A percentile compares a stretch with the other conserved stretches of the same genome.
phyloP scores from a whole-genome alignment of 2,888 invertebrate genomes.

The Nebria salina region DNA sequence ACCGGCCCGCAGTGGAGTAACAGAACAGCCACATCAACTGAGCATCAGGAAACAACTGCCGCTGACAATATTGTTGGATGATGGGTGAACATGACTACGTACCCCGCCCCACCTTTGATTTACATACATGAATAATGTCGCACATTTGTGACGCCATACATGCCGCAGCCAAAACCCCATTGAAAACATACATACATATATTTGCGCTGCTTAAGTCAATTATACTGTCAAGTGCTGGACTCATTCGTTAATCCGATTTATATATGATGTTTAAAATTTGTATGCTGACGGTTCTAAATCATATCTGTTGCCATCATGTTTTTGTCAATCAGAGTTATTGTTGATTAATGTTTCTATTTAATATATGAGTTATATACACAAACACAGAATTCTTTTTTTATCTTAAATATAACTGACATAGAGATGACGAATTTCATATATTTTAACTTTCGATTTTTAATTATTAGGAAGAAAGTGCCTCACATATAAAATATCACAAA shows the following conservation, averaged over 20 bases:
- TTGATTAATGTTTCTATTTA: too few species aligned
- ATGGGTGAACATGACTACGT: neutral
- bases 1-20: neutral
- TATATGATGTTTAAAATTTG: neutral
- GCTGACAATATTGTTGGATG: neutral
- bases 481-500: too few species aligned
- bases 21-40: neutral
- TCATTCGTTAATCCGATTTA: neutral
- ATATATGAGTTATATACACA: too few species aligned
- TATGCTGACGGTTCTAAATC: neutral
- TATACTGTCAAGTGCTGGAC: neutral
- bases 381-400: too few species aligned
- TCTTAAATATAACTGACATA: too few species aligned
- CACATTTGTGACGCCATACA: neutral
- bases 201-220: neutral
- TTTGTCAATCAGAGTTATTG: too few species aligned
- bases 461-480: too few species aligned
- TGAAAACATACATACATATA: neutral
- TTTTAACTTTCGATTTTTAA: too few species aligned
- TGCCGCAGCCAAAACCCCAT: neutral
- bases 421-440: too few species aligned
- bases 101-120: neutral
- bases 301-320: neutral
- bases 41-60: neutral
- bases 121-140: slow-evolving; percentile 1